Evolutionary conservation across 2,113 vertebrate genomes (phyloP), one percentile per base, ranked within the genome.

Genomic region (Ageneiosus marmoratus): DNA sequence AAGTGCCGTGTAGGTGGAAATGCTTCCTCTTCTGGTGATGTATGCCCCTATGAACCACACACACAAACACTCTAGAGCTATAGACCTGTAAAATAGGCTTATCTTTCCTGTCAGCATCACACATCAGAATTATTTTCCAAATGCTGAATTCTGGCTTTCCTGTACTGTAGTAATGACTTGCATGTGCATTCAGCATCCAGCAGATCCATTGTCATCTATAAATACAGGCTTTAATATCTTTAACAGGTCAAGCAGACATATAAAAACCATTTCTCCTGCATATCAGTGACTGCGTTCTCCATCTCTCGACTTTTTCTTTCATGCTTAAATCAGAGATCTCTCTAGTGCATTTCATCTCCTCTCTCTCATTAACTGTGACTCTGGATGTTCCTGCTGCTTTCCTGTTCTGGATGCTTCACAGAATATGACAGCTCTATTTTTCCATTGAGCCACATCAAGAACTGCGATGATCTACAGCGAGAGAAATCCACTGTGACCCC

Each of bases 21-120:
- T 27, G 87, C 90, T 83, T 82, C 88, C 89, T 79, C 88, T 85
- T 65, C 58, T 90, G 73, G 77, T 84, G 83, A 80, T 82, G 80
- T 62, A 73, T 78, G 85, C 70, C 80, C 67, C 63, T 37, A 70
- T 41, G 24, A 55, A 18, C n/a, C 9, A 27, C 20, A 69, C 62
- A 81, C 48, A 58, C 10, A 22, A 22, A 50, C 2, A 20, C 44
- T 69, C 32, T 24, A 44, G 3, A 55, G 32, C 34, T 56, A 27
- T 72, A 62, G 50, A 37, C 53, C 48, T 48, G 18, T 55, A 53
- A 53, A 82, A 82, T 76, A 44, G 18, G 0, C 22, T 67, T 12
- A 44, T 67, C 32, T 10, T 32, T 76, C 29, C 29, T 16, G 46
- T 53, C 32, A 80, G 50, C 13, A 3, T 51, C 48, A 74, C 27